Conservation (phyloP, 2,888 invertebrate species). For the Cataglyphis rosenhaueri region DNA sequence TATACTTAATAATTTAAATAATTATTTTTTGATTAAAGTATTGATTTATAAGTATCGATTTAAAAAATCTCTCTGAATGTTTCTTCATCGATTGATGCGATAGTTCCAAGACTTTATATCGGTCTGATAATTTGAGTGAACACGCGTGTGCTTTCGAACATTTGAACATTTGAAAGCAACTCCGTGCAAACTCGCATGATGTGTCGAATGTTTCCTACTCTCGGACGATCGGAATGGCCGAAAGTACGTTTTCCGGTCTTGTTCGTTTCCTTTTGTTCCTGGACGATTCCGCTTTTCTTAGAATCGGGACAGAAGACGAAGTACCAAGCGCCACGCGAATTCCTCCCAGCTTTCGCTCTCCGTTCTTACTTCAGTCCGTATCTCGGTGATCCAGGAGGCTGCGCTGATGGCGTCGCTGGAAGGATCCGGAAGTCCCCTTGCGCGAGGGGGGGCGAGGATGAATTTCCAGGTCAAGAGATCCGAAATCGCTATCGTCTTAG, state of each 20-base stretch:
- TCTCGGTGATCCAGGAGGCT: conserved; percentile 53
- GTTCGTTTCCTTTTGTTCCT: conserved; percentile 64
- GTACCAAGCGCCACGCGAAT: conserved; percentile 66
- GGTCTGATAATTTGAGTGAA: conserved; percentile 27
- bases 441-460: conserved; percentile 51
- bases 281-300: conserved; percentile 62
- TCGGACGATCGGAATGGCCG: conserved; percentile 55
- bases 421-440: conserved; percentile 66
- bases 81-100: not conserved
- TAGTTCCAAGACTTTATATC: conserved; percentile 24
- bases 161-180: conserved; percentile 15
- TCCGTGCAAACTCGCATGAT: conserved; percentile 34
- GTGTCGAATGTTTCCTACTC: conserved; percentile 25
- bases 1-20: not conserved
- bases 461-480: conserved; percentile 76
- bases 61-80: not conserved
- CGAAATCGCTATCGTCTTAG: conserved; percentile 76
- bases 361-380: conserved; percentile 36
- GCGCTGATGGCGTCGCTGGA: conserved; percentile 42
- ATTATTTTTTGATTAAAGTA: not conserved
- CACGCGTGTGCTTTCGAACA: not conserved
- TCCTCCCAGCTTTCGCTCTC: conserved; percentile 39
- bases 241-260: conserved; percentile 56
- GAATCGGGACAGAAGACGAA: conserved; percentile 66
- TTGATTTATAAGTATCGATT: not conserved